Conservation (phyloP, 2,113 vertebrate species). For the Menidia beryllina region DNA sequence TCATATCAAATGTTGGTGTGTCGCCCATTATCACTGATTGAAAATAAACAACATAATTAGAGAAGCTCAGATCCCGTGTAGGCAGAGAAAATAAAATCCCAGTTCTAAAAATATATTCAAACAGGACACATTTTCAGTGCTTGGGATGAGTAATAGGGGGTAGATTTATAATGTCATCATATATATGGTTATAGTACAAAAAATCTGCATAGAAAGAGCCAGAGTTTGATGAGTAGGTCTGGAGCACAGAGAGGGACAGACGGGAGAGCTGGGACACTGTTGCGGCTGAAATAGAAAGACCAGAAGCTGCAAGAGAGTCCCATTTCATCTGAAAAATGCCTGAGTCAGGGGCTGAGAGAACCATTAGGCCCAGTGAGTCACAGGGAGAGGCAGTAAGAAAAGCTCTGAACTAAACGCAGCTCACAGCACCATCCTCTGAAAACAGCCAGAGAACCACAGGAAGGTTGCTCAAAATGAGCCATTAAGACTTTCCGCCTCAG, state of each 20-base stretch:
- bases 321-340: conserved; percentile 74
- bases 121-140: conserved; percentile 29
- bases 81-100: conserved; percentile 37
- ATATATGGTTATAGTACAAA: conserved; percentile 25
- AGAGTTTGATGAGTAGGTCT: conserved; percentile 17
- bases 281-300: conserved; percentile 63
- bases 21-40: conserved; percentile 37
- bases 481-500: neutral
- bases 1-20: conserved; percentile 49
- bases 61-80: conserved; percentile 29
- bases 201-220: conserved; percentile 37
- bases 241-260: conserved; percentile 12
- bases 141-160: conserved; percentile 39
- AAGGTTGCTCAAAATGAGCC: neutral
- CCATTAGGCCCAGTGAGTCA: conserved; percentile 74
- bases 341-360: conserved; percentile 73
- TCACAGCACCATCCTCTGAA: conserved; percentile 28
- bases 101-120: conserved; percentile 31
- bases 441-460: conserved; percentile 10
- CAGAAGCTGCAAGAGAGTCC: conserved; percentile 71
- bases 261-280: conserved; percentile 29
- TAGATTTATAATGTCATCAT: conserved; percentile 20
- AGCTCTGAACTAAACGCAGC: conserved; percentile 34
- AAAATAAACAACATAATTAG: conserved; percentile 67
- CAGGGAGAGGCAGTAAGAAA: conserved; percentile 71